Evolutionary conservation across 23 tunicate species (phyloP), one percentile per base, ranked within the genome.

Genomic region (Aplidium turbinatum): DNA sequence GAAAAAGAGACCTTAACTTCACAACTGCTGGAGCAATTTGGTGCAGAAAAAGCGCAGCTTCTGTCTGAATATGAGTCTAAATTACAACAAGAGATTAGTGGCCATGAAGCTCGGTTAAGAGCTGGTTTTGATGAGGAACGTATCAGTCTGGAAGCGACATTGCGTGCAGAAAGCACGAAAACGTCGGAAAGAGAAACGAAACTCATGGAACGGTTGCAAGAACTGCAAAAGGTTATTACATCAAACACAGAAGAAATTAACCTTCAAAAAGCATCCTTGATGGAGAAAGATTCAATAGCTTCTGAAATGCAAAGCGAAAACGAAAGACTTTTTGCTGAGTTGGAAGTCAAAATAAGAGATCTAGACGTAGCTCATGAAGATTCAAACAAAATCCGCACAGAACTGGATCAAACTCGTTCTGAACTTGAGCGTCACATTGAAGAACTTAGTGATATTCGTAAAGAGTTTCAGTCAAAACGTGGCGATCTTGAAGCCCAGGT

Each of bases 381-480:
- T 46, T 76, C 72, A 1, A 28, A 27, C 18, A 5, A 48, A 70
- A 70, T 58, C 4, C 51, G 60, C 4, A 23, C 52, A 0, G 83
- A 78, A 65, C 75, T 78, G 2, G 57, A 78, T 13, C 51, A 38
- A 24, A 78, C 83, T 3, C 72, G 68, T 27, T 58, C 47, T 52
- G 83, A 78, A 38, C 47, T 78, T 5, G 83, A 78, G 29, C 32
- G 35, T 28, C 83, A 78, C 31, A 78, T 78, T 38, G 51, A 65
- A 0, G 83, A 78, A 36, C 75, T 78, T 23, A 42, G 60, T 32
- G 62, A 39, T 3, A 78, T 78, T 32, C 75, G 58, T 34, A 31
- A 53, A 26, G 83, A 78, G 53, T 78, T 78, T 50, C 52, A 31
- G 1, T 20, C 47, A 21, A 78, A 78, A 26, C 74, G 83, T 0